Conservation (phyloP, 1,140 invertebrate species). For the Lordiphosa mommai region DNA sequence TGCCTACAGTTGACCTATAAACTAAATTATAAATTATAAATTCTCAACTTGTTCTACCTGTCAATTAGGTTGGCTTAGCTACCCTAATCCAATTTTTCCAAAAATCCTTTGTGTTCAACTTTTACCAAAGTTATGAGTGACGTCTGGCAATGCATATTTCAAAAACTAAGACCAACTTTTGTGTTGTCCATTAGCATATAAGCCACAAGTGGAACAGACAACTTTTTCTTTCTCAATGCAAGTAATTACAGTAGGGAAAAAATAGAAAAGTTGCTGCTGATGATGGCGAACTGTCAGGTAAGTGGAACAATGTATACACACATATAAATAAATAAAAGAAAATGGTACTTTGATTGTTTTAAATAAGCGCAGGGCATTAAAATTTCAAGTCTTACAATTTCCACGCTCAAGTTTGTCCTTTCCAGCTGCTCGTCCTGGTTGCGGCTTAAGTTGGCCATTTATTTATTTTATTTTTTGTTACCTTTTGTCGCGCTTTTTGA, state of each 20-base stretch:
- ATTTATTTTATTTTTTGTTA: constrained; percentile 11
- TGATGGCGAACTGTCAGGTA: constrained; percentile 32
- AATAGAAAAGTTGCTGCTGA: not conserved
- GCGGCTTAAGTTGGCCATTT: constrained; percentile 47
- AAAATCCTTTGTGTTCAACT: not conserved
- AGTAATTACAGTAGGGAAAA: not conserved
- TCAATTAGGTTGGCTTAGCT: too few species aligned
- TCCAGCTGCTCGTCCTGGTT: not conserved
- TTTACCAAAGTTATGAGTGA: constrained; percentile 2
- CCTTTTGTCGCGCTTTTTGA: constrained; percentile 20
- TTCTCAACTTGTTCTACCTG: too few species aligned
- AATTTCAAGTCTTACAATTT: constrained; percentile 48
- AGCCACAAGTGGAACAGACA: not conserved
- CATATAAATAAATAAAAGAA: constrained; percentile 59
- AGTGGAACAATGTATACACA: constrained; percentile 50
- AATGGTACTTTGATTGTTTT: constrained; percentile 44
- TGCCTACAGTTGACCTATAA: too few species aligned
- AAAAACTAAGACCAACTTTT: constrained; percentile 2
- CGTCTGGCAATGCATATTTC: too few species aligned
- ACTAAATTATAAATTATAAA: too few species aligned
- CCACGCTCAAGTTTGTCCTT: constrained; percentile 23
- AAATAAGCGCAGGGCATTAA: constrained; percentile 44
- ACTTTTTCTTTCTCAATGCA: not conserved
- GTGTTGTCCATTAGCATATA: constrained; percentile 4
- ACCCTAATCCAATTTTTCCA: too few species aligned